Percentiles rank a stretch among this genome's conserved stretches.
Conservation (phyloP, 2,113 vertebrate species). For the Tamias sibiricus region DNA sequence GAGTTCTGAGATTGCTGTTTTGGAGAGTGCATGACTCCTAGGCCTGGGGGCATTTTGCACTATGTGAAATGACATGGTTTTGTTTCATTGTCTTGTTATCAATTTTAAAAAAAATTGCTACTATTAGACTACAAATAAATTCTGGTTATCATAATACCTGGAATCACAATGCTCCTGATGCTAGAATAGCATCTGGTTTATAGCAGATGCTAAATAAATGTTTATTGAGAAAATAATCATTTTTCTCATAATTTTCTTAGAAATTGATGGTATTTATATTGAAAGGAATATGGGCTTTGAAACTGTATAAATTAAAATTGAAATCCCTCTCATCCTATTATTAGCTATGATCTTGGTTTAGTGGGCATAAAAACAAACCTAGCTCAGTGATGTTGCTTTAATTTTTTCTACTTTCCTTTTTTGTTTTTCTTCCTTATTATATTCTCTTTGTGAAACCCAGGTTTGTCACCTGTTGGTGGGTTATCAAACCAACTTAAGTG, state of each 20-base stretch:
- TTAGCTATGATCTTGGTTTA: not conserved
- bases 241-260: not conserved
- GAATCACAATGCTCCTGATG: not conserved
- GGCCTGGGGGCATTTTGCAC: not conserved
- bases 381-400: not conserved
- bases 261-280: not conserved
- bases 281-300: not conserved
- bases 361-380: not conserved
- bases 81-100: not conserved
- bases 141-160: not conserved
- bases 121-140: not conserved
- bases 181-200: not conserved
- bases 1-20: not conserved
- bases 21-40: not conserved
- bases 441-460: not conserved
- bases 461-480: not conserved
- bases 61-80: not conserved
- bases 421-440: not conserved
- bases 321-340: not conserved
- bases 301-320: not conserved
- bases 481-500: not conserved
- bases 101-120: not conserved
- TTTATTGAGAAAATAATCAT: not conserved
- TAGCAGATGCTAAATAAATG: not conserved
- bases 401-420: not conserved